Percentiles rank a stretch among this genome's conserved stretches.
Conservation (phyloP, 2,113 vertebrate species). For the Lepidothrix coronata region DNA sequence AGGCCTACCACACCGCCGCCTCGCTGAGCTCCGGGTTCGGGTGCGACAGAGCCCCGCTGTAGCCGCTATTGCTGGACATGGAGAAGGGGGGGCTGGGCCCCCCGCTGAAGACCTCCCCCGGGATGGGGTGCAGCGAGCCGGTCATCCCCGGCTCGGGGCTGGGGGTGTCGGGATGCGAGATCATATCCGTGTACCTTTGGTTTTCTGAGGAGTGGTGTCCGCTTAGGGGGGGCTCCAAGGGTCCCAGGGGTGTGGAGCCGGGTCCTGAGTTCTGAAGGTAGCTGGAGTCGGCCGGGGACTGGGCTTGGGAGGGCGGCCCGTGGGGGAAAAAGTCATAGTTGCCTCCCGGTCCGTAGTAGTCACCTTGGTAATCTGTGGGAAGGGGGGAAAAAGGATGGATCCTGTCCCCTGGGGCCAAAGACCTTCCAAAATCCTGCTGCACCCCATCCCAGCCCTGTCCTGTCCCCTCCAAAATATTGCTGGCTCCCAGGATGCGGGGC, state of each 20-base stretch:
- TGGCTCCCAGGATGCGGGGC: background rate
- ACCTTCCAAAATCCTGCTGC: rapidly evolving
- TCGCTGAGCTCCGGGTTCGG: constrained; percentile 94
- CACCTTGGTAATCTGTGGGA: constrained; percentile 91
- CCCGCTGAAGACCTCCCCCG: constrained; percentile 90
- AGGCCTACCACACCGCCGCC: constrained; percentile 88
- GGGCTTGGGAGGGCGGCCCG: constrained; percentile 93
- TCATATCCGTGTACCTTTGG: constrained; percentile 99
- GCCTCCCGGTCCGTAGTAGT: constrained; percentile 90
- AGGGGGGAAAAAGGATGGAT: background rate
- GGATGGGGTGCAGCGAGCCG: constrained; percentile 87
- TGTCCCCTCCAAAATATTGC: background rate
- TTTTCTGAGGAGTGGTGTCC: constrained; percentile 91
- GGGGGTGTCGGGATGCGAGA: constrained; percentile 93
- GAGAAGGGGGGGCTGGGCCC: constrained; percentile 95
- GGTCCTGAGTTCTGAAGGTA: constrained; percentile 91
- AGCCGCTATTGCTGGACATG: constrained; percentile 90
- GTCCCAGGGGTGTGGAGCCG: constrained; percentile 80
- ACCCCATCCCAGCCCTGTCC: background rate
- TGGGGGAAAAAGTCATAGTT: constrained; percentile 98
- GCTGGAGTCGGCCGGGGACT: constrained; percentile 91
- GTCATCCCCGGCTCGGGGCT: constrained; percentile 93
- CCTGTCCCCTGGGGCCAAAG: rapidly evolving
- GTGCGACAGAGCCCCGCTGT: constrained; percentile 90
- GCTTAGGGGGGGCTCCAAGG: constrained; percentile 85